phyloP scores from a whole-genome alignment of 1,140 invertebrate genomes.

The Drosophila aff. region DNA sequence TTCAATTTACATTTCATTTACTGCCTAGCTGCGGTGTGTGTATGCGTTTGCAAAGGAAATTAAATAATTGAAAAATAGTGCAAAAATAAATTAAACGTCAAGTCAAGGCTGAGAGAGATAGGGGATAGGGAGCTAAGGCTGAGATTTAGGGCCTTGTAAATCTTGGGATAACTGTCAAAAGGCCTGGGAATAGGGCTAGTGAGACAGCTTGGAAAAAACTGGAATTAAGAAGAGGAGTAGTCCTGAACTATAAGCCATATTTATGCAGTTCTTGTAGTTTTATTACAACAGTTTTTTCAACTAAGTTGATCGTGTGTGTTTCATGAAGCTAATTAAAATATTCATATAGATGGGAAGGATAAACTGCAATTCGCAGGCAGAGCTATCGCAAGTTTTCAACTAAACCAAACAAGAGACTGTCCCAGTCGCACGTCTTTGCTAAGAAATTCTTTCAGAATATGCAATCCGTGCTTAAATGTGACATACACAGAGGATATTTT shows the following conservation, averaged over 20 bases:
- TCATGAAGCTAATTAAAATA: not conserved
- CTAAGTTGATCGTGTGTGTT: not conserved
- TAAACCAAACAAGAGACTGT: slow-evolving; percentile 11
- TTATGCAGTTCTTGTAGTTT: not conserved
- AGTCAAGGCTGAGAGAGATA: not conserved
- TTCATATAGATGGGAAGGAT: not conserved
- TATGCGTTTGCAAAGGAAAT: slow-evolving; percentile 49
- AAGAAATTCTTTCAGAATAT: slow-evolving; percentile 7
- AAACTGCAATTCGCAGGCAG: not conserved
- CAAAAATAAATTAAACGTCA: slow-evolving; percentile 57
- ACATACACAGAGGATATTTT: not conserved
- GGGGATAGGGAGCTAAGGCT: not conserved
- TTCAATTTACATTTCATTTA: slow-evolving; percentile 77
- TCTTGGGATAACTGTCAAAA: slow-evolving; percentile 29
- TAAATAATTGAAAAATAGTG: slow-evolving; percentile 57
- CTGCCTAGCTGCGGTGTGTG: slow-evolving; percentile 29
- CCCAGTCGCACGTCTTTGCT: not conserved
- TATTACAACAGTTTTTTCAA: not conserved
- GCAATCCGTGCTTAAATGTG: not conserved
- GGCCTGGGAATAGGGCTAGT: not conserved
- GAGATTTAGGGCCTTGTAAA: slow-evolving; percentile 45
- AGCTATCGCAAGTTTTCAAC: not conserved
- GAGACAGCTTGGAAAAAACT: not conserved
- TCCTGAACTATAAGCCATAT: not conserved
- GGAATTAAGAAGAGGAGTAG: not conserved